These are phyloP conservation scores for Symphodus melops DNA, from an alignment of 2,113 vertebrate genomes.

Conservation along the genomic window DNA sequence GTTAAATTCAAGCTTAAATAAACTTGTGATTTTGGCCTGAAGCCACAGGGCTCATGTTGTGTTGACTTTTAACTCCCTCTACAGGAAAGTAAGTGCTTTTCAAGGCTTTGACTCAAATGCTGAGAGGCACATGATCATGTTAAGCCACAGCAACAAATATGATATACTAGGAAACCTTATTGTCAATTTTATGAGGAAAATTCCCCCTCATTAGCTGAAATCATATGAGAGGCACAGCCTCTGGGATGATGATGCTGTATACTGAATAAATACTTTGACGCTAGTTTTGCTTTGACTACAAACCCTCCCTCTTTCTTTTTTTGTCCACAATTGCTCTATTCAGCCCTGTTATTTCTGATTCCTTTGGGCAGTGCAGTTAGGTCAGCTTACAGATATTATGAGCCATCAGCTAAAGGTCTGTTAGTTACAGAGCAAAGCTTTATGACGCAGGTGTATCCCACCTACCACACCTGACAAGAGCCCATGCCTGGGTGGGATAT, in stretches of 20 bases:
- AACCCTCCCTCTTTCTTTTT: conserved; percentile 29
- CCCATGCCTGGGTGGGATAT: conserved; percentile 2
- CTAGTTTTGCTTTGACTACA: conserved; percentile 18
- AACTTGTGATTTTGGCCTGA: conserved; percentile 47
- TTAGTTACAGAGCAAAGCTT: conserved; percentile 57
- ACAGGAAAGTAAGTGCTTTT: conserved; percentile 28
- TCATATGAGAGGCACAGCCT: conserved; percentile 14
- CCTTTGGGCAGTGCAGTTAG: conserved; percentile 28
- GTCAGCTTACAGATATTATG: conserved; percentile 47
- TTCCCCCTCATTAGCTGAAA: conserved; percentile 18
- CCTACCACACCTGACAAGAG: conserved; percentile 46
- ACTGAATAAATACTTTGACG: conserved; percentile 51
- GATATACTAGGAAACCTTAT: background rate
- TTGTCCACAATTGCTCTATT: conserved; percentile 47
- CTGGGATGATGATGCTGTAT: conserved; percentile 2
- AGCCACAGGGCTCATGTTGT: conserved; percentile 35
- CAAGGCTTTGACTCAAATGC: conserved; percentile 51
- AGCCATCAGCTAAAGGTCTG: conserved; percentile 32
- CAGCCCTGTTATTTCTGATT: conserved; percentile 52
- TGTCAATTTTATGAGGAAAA: conserved; percentile 1
- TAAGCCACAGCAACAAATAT: conserved; percentile 10
- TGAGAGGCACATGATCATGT: conserved; percentile 36
- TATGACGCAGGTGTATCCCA: conserved; percentile 65
- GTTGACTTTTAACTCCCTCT: conserved; percentile 57
- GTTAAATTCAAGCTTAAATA: conserved; percentile 59